Percentiles rank a stretch among this genome's conserved stretches.
Evolutionary conservation across 2,113 vertebrate genomes (phyloP).

Genomic region (Rhinoderma darwinii): DNA sequence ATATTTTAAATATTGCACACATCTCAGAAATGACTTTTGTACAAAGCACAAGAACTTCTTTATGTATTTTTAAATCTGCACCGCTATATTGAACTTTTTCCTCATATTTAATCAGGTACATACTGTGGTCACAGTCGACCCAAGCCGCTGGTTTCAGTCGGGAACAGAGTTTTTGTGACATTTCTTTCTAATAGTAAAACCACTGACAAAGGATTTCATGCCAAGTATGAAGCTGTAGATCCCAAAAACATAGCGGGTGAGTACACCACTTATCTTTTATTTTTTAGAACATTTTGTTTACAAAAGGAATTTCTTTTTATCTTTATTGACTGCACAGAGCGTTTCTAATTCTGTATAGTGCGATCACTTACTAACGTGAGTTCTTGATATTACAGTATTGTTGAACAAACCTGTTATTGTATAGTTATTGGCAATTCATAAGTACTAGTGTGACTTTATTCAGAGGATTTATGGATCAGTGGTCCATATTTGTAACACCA

Average conservation of each 20-base stretch:
- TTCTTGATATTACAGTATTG: no score
- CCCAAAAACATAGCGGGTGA: slow-evolving; percentile 68
- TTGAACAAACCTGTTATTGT: no score
- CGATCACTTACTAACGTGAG: no score
- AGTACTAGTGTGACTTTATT: no score
- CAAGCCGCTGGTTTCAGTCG: slow-evolving; percentile 68
- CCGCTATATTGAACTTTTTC: not conserved
- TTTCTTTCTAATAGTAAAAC: slow-evolving; percentile 73
- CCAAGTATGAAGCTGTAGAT: slow-evolving; percentile 70
- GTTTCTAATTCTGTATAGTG: no score
- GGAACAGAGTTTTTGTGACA: slow-evolving; percentile 70
- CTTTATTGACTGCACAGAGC: not conserved
- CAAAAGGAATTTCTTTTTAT: no score
- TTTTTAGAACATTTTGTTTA: not conserved
- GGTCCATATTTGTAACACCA: no score
- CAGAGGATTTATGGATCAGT: no score
- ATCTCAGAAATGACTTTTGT: not conserved
- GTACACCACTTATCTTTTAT: not conserved
- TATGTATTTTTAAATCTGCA: not conserved
- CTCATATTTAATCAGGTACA: slow-evolving; percentile 66
- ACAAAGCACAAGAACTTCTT: no score
- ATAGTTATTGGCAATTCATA: no score
- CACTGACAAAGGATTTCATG: slow-evolving; percentile 74
- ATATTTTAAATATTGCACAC: no score
- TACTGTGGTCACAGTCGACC: slow-evolving; percentile 73